A percentile compares a stretch with the other conserved stretches of the same genome.
Evolutionary conservation across 92 coral and sea anemone genomes (phyloP).

Genomic region (Epizoanthus rinbou): DNA sequence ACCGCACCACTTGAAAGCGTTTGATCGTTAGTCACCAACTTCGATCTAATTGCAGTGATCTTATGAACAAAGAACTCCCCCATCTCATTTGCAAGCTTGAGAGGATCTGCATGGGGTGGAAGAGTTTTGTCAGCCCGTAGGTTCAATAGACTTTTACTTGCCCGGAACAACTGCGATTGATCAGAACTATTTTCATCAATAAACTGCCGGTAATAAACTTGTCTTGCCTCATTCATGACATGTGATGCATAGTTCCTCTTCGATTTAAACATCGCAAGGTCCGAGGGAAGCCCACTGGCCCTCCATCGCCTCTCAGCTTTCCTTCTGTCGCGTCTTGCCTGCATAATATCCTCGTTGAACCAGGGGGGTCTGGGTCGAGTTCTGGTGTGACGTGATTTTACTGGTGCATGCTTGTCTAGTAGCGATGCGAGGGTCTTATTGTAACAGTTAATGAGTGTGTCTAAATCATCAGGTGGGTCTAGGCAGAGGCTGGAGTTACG

Average conservation of each 20-base stretch:
- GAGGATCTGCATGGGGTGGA: conserved; percentile 48
- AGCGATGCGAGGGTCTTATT: conserved; percentile 43
- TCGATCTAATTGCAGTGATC: conserved; percentile 19
- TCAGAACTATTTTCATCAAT: conserved; percentile 47
- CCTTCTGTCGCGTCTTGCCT: conserved; percentile 53
- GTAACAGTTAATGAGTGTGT: conserved; percentile 44
- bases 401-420: conserved; percentile 63
- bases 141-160: conserved; percentile 37
- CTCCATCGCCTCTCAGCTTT: conserved; percentile 64
- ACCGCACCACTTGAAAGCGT: no score
- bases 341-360: conserved; percentile 51
- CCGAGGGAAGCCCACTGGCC: conserved; percentile 31
- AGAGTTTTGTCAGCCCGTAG: conserved; percentile 10
- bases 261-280: conserved; percentile 39
- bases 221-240: conserved; percentile 42
- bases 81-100: conserved; percentile 46
- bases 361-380: conserved; percentile 46
- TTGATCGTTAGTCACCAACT: no score
- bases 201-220: conserved; percentile 36
- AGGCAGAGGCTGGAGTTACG: conserved; percentile 28
- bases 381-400: conserved; percentile 37
- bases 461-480: no score
- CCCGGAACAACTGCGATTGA: conserved; percentile 50
- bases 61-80: conserved; percentile 50
- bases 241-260: conserved; percentile 14